phyloP scores from a whole-genome alignment of 2,797 vertebrate species.

The Rachycentron canadum region DNA sequence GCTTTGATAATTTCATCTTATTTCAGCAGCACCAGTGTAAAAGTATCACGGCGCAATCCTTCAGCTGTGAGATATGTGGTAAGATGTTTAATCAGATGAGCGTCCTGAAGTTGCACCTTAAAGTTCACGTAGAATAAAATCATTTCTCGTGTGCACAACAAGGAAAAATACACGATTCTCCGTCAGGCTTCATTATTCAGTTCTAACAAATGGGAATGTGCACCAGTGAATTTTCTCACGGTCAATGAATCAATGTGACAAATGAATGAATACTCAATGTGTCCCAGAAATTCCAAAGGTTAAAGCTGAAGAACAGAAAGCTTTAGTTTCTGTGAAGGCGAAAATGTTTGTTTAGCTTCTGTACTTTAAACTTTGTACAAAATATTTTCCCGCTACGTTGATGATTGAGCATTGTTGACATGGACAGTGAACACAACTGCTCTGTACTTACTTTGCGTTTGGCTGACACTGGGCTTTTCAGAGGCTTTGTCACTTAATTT shows the following conservation, averaged over 20 bases:
- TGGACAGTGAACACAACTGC: background rate
- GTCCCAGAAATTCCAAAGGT: no score
- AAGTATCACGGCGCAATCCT: constrained; percentile 19
- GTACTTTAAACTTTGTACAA: constrained; percentile 14
- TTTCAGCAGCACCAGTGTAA: constrained; percentile 78
- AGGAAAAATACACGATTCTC: no score
- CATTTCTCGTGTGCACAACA: no score
- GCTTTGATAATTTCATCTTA: constrained; percentile 67
- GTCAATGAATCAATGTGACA: no score
- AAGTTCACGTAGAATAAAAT: no score
- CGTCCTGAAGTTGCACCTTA: no score
- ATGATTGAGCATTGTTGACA: background rate
- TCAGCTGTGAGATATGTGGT: no score
- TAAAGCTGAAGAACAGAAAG: background rate
- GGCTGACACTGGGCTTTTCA: background rate
- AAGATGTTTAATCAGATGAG: no score
- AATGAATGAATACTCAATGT: no score
- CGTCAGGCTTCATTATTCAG: no score
- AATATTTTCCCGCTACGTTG: constrained; percentile 11
- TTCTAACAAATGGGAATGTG: no score
- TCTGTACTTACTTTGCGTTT: background rate
- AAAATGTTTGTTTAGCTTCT: background rate
- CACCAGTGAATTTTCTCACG: no score
- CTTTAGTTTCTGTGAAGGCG: background rate
- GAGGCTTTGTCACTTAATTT: background rate